phyloP scores from a whole-genome alignment of 1,140 invertebrate genomes.

The Micrasema minimum region DNA sequence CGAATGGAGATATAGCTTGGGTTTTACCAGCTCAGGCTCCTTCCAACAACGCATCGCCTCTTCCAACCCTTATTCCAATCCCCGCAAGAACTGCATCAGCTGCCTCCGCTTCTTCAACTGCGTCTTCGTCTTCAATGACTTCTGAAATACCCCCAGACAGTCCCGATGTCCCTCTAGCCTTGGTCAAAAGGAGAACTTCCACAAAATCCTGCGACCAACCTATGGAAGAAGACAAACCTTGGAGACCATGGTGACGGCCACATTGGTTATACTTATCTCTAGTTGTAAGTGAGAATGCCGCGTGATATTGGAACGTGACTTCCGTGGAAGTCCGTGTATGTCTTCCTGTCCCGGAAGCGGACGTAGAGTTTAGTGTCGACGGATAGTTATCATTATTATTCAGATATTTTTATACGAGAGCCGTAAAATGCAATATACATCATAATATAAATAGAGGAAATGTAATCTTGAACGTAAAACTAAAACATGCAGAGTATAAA shows the following conservation, averaged over 20 bases:
- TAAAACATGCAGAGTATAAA: no score
- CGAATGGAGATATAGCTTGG: conserved; percentile 83
- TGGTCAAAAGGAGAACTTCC: conserved; percentile 72
- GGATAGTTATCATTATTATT: conserved; percentile 8
- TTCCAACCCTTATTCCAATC: conserved; percentile 77
- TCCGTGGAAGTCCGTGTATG: conserved; percentile 5
- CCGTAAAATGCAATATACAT: background rate
- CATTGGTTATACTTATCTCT: background rate
- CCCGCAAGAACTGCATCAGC: conserved; percentile 77
- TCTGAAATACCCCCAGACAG: conserved; percentile 62
- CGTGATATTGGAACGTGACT: conserved; percentile 30
- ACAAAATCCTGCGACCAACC: conserved; percentile 61
- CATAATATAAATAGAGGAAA: background rate
- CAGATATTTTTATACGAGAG: background rate
- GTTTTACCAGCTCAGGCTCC: conserved; percentile 72
- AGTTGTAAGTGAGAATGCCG: conserved; percentile 3
- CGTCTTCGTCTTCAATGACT: conserved; percentile 61
- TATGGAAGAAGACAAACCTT: conserved; percentile 69
- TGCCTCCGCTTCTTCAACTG: conserved; percentile 70
- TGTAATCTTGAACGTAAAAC: no score
- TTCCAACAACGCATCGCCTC: conserved; percentile 64
- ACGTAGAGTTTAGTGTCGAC: conserved; percentile 14
- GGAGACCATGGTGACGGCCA: conserved; percentile 78
- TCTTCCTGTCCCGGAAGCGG: conserved; percentile 26
- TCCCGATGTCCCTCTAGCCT: conserved; percentile 73